These are phyloP conservation scores for Scytalopus superciliaris DNA, from an alignment of 2,113 vertebrate species.

Conservation along the genomic window DNA sequence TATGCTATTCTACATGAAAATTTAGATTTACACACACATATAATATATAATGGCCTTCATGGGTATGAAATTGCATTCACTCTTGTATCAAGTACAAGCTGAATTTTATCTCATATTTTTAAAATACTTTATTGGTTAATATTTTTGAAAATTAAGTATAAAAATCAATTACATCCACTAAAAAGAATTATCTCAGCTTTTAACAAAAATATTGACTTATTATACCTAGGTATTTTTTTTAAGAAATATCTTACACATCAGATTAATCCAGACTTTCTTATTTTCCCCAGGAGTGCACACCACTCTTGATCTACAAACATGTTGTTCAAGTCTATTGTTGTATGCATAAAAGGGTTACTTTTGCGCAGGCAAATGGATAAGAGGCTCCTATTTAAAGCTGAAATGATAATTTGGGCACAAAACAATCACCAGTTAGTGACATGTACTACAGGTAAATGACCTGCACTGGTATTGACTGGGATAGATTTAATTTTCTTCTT, in stretches of 20 bases:
- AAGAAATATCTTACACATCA: not conserved
- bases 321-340: not conserved
- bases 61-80: not conserved
- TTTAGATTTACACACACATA: not conserved
- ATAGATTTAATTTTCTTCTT: not conserved
- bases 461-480: not conserved
- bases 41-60: not conserved
- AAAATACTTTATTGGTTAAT: not conserved
- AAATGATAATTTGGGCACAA: not conserved
- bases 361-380: not conserved
- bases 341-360: not conserved
- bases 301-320: not conserved
- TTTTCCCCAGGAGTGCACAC: not conserved
- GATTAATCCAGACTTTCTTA: not conserved
- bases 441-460: not conserved
- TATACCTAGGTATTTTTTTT: not conserved
- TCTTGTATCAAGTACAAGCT: not conserved
- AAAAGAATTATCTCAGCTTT: not conserved
- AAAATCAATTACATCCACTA: not conserved
- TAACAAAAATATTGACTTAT: not conserved
- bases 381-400: not conserved
- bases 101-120: not conserved
- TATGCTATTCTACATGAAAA: not conserved
- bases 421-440: not conserved
- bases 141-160: not conserved